These are phyloP conservation scores for Cephalopterus ornatus DNA, from an alignment of 2,113 vertebrate species.

Conservation along the genomic window DNA sequence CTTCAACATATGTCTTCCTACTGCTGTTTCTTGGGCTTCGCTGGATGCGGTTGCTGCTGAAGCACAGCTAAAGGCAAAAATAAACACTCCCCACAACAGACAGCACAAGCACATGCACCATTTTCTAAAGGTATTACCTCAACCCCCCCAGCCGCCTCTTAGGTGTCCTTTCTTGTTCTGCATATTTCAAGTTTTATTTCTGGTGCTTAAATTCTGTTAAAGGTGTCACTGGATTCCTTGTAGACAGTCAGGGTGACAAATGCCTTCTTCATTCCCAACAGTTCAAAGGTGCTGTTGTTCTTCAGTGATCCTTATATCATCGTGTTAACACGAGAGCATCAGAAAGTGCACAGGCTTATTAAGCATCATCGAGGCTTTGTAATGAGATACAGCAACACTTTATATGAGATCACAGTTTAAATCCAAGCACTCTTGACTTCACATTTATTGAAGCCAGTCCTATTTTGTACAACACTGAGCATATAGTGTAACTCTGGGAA, in stretches of 20 bases:
- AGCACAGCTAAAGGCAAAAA: not conserved
- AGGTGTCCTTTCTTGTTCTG: not conserved
- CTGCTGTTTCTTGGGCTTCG: not conserved
- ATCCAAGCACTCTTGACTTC: constrained; percentile 61
- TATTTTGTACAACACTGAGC: constrained; percentile 70
- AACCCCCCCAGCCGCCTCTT: too few relatives aligned
- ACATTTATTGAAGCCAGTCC: constrained; percentile 65
- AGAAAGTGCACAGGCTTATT: constrained; percentile 7
- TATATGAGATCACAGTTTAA: constrained; percentile 33
- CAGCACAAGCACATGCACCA: rapidly evolving
- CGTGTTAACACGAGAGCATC: not conserved
- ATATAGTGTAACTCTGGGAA: constrained; percentile 71
- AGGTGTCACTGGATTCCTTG: not conserved
- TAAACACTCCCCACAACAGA: rapidly evolving
- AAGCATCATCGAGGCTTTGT: not conserved
- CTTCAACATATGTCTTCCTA: not conserved
- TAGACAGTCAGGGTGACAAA: not conserved
- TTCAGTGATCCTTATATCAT: not conserved
- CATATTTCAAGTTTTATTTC: not conserved
- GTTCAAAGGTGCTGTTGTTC: not conserved
- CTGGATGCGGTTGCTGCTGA: not conserved
- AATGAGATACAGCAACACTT: constrained; percentile 39
- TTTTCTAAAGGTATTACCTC: not conserved
- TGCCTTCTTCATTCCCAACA: not conserved
- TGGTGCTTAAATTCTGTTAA: not conserved